Conservation (phyloP, 2,113 vertebrate genomes). For the Saccopteryx bilineata region DNA sequence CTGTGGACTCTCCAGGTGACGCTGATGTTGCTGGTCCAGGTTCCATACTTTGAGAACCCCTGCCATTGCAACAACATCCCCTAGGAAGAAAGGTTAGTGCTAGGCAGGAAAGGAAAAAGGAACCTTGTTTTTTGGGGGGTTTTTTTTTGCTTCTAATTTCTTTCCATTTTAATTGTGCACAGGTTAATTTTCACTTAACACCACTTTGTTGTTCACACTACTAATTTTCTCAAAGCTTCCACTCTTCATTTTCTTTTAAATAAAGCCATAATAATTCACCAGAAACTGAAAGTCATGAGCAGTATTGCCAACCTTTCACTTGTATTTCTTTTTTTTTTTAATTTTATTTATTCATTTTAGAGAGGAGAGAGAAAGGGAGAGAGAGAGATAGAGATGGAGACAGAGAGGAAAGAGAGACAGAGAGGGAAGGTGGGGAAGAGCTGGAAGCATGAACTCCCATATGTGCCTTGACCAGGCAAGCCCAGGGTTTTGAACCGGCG, state of each 20-base stretch:
- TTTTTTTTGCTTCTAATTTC: background rate
- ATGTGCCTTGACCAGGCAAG: too few species aligned
- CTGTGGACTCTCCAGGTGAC: background rate
- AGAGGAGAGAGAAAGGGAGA: too few species aligned
- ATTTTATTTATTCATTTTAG: too few species aligned
- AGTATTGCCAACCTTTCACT: background rate
- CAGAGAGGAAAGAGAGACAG: too few species aligned
- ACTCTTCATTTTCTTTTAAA: conserved; percentile 45
- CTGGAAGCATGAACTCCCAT: too few species aligned
- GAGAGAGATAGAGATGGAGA: too few species aligned
- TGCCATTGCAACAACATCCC: background rate
- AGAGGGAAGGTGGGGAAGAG: too few species aligned
- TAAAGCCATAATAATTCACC: background rate
- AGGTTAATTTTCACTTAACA: background rate
- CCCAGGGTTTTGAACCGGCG: too few species aligned
- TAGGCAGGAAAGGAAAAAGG: background rate
- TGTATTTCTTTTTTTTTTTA: background rate
- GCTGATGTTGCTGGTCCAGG: too few species aligned
- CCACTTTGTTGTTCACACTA: background rate
- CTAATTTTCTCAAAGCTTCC: background rate
- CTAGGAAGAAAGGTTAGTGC: background rate
- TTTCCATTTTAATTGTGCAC: background rate
- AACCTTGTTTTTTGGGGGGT: too few species aligned
- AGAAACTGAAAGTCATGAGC: background rate
- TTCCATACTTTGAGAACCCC: background rate